Conservation (phyloP, 2,113 vertebrate species). For the Chamaetylas fuelleborni region DNA sequence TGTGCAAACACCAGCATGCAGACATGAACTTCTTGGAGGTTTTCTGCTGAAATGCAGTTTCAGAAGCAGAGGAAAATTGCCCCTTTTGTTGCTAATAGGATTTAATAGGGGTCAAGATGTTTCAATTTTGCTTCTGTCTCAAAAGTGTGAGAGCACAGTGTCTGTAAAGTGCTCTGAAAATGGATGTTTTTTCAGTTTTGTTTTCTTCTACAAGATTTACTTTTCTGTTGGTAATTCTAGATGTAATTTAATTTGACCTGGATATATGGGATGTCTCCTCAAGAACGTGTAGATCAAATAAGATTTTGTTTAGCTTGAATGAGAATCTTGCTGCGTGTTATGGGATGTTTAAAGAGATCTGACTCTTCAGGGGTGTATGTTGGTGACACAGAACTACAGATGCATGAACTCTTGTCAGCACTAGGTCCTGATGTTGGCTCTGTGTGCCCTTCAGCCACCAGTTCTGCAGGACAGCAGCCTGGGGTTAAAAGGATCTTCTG, state of each 20-base stretch:
- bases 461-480: background rate
- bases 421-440: background rate
- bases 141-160: background rate
- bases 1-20: background rate
- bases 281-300: background rate
- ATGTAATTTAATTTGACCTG: background rate
- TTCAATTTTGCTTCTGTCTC: background rate
- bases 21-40: background rate
- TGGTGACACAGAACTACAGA: background rate
- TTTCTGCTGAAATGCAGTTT: background rate
- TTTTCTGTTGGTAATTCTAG: background rate
- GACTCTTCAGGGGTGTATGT: background rate
- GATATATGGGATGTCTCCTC: rapidly evolving
- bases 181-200: background rate
- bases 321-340: background rate
- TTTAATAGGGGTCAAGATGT: background rate
- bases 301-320: background rate
- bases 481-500: background rate
- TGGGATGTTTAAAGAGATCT: background rate
- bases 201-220: background rate
- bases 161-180: background rate
- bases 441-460: background rate
- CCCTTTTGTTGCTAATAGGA: background rate
- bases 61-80: background rate
- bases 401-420: rapidly evolving